Evolutionary conservation across 2,113 vertebrate genomes (phyloP).

Genomic region (Progne subis): DNA sequence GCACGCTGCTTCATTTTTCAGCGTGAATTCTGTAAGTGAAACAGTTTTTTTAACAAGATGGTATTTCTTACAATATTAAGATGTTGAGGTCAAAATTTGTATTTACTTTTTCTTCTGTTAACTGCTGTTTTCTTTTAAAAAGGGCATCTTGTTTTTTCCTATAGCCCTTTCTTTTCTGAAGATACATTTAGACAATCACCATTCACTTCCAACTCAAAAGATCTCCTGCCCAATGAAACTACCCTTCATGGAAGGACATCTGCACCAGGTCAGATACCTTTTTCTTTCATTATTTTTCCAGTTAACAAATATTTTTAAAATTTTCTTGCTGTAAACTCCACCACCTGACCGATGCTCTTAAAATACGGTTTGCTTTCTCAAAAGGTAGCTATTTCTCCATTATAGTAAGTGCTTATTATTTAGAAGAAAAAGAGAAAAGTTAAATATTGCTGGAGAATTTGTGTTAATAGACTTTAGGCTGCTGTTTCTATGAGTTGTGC

Average conservation of each 20-base stretch:
- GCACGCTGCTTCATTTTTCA: background rate
- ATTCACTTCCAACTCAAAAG: slow-evolving; percentile 92
- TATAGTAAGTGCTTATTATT: background rate
- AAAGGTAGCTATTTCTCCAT: background rate
- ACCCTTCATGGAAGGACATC: slow-evolving; percentile 82
- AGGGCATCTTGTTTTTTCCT: slow-evolving; percentile 36
- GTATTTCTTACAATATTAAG: background rate
- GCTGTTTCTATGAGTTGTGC: background rate
- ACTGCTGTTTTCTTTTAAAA: slow-evolving; percentile 4
- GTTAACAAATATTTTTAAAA: background rate
- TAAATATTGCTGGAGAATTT: background rate
- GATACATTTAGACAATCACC: slow-evolving; percentile 99
- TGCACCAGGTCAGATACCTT: slow-evolving; percentile 80
- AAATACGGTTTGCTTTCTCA: background rate
- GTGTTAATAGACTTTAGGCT: background rate
- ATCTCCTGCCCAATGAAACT: slow-evolving; percentile 86
- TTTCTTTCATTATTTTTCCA: background rate
- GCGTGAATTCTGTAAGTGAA: background rate
- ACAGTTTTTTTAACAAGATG: background rate
- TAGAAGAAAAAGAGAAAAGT: background rate
- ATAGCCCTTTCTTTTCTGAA: slow-evolving; percentile 93
- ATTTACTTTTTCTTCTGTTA: background rate
- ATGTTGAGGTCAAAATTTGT: background rate
- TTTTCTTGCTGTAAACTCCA: background rate
- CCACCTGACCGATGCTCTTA: background rate